Evolutionary conservation across 1,140 invertebrate species (phyloP).

Genomic region (Bombyx mori): DNA sequence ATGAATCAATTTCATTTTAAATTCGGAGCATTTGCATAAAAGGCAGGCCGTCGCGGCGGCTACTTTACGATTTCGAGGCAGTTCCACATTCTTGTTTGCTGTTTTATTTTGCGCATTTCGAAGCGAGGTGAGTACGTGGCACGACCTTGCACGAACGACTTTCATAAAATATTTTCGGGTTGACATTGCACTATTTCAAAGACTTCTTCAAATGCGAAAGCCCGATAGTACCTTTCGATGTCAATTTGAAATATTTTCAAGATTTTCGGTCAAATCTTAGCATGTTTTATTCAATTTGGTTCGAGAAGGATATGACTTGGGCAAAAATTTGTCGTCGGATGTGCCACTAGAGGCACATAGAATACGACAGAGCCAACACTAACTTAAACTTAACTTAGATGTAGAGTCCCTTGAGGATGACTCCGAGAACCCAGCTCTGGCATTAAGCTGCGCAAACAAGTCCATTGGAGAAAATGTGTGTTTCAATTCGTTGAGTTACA

Average conservation of each 20-base stretch:
- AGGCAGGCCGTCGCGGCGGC: constrained; percentile 13
- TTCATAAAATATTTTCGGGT: constrained; percentile 41
- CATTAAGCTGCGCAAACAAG: too few species aligned
- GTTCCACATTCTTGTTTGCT: constrained; percentile 39
- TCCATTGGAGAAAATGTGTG: too few species aligned
- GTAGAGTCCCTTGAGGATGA: constrained; percentile 11
- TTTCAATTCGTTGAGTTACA: too few species aligned
- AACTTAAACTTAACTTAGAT: constrained; percentile 22
- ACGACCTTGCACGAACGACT: constrained; percentile 21
- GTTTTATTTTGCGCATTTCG: constrained; percentile 47
- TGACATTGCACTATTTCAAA: too few species aligned
- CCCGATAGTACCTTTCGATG: too few species aligned
- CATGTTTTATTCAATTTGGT: too few species aligned
- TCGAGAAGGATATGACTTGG: too few species aligned
- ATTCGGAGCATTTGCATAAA: constrained; percentile 27
- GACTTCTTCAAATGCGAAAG: too few species aligned
- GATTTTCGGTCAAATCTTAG: too few species aligned
- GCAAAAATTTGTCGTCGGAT: constrained; percentile 9
- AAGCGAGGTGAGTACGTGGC: constrained; percentile 33
- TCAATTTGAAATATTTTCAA: too few species aligned
- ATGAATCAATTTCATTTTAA: constrained; percentile 32
- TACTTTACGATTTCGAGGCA: constrained; percentile 37
- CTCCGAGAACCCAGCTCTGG: too few species aligned
- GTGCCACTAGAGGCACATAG: constrained; percentile 17
- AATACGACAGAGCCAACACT: constrained; percentile 11